A percentile compares a stretch with the other conserved stretches of the same genome.
Evolutionary conservation across 2,113 vertebrate genomes (phyloP).

Genomic region (Gymnobelideus leadbeateri): DNA sequence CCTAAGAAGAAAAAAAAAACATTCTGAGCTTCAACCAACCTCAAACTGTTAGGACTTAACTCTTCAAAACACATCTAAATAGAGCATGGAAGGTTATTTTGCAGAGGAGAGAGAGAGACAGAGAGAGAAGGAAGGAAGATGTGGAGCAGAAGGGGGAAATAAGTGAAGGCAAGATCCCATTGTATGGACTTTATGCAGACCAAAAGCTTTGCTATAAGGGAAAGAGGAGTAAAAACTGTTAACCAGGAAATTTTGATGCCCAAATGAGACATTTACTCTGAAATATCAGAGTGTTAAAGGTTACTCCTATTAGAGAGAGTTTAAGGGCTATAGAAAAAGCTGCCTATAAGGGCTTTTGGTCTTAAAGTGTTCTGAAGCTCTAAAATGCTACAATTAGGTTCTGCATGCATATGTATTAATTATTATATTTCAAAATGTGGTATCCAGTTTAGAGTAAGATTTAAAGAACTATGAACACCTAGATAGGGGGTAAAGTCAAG

Average conservation of each 20-base stretch:
- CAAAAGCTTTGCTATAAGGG: neutral
- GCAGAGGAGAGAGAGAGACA: neutral
- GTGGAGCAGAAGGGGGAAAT: neutral
- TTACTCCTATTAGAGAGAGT: neutral
- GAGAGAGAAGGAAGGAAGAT: neutral
- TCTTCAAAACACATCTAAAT: neutral
- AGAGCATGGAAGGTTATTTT: neutral
- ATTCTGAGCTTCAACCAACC: neutral
- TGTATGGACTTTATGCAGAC: neutral
- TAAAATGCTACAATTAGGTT: neutral
- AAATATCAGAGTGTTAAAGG: neutral
- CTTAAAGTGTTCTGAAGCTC: neutral
- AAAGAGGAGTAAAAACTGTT: neutral
- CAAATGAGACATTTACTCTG: neutral
- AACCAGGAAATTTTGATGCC: neutral
- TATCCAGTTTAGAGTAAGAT: neutral
- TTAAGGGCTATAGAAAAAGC: neutral
- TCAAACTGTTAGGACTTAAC: neutral
- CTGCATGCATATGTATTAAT: neutral
- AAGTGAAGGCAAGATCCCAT: neutral
- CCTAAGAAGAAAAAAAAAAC: constrained; percentile 80
- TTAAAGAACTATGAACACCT: neutral
- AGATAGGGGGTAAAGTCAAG: neutral
- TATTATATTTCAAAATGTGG: neutral
- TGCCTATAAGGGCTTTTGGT: neutral